phyloP scores from a whole-genome alignment of 2,797 vertebrate species.

The Gymnodraco acuticeps region DNA sequence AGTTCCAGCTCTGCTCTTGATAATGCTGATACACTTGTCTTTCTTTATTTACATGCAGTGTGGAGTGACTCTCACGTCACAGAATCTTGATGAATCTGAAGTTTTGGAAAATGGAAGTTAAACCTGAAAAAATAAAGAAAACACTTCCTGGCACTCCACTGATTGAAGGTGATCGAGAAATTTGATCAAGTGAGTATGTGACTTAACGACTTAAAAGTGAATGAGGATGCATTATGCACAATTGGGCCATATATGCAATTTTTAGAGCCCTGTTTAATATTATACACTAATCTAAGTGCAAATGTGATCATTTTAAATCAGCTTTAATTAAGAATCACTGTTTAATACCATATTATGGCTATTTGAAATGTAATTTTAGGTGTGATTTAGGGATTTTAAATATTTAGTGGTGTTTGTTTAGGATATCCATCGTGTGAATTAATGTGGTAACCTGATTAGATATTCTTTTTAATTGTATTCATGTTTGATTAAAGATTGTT shows the following conservation, averaged over 20 bases:
- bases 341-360: neutral
- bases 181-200: neutral
- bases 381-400: neutral
- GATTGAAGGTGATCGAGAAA: neutral
- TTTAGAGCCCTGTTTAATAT: neutral
- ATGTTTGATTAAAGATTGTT: neutral
- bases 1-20: neutral
- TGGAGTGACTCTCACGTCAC: rapidly evolving
- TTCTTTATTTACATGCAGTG: too few species aligned
- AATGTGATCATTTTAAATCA: neutral
- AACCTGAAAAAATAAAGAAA: neutral
- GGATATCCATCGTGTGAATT: neutral
- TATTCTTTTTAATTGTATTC: neutral
- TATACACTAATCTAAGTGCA: neutral
- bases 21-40: too few species aligned
- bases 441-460: neutral
- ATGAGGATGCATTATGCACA: neutral
- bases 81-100: too few species aligned
- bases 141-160: neutral
- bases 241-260: neutral
- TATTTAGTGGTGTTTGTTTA: constrained; percentile 1
- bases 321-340: neutral
- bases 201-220: neutral
- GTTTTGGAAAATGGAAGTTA: neutral
- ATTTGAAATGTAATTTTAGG: neutral